A percentile compares a stretch with the other conserved stretches of the same genome.
phyloP scores from a whole-genome alignment of 2,888 invertebrate species.

The Zeuzera pyrina region DNA sequence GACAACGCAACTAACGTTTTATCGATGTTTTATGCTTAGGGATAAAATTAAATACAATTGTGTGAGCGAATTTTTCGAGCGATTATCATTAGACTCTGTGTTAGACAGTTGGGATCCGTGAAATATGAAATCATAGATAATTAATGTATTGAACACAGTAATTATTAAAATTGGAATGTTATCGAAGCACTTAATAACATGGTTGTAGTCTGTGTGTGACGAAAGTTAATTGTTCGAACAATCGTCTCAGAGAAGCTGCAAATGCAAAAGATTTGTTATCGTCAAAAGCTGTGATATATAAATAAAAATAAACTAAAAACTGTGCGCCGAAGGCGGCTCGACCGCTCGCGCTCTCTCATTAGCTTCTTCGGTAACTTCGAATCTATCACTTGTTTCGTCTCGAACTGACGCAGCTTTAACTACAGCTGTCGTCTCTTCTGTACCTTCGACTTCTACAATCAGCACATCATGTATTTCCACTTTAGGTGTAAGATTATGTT shows the following conservation, averaged over 20 bases:
- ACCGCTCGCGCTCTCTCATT: constrained; percentile 46
- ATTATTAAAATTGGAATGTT: too few species aligned
- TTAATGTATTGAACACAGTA: too few species aligned
- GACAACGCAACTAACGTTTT: constrained; percentile 47
- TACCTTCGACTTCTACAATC: constrained; percentile 28
- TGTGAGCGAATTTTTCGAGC: constrained; percentile 65
- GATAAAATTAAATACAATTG: constrained; percentile 43
- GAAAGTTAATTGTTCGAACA: constrained; percentile 61
- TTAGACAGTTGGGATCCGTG: constrained; percentile 8
- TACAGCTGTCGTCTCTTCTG: constrained; percentile 31
- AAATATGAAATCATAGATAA: too few species aligned
- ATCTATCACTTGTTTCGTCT: constrained; percentile 21
- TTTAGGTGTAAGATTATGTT: constrained; percentile 27
- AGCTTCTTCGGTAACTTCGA: constrained; percentile 32
- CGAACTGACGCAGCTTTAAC: constrained; percentile 10
- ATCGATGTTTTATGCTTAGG: constrained; percentile 67
- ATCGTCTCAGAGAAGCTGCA: constrained; percentile 64
- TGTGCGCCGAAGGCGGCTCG: constrained; percentile 38
- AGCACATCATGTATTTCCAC: constrained; percentile 67
- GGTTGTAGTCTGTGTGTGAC: constrained; percentile 16
- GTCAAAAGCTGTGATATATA: constrained; percentile 73
- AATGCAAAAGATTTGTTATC: constrained; percentile 73
- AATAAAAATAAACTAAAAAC: constrained; percentile 59
- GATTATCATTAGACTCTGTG: constrained; percentile 28
- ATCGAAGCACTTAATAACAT: too few species aligned